phyloP scores from a whole-genome alignment of 2,797 vertebrate species.

The Falco peregrinus region DNA sequence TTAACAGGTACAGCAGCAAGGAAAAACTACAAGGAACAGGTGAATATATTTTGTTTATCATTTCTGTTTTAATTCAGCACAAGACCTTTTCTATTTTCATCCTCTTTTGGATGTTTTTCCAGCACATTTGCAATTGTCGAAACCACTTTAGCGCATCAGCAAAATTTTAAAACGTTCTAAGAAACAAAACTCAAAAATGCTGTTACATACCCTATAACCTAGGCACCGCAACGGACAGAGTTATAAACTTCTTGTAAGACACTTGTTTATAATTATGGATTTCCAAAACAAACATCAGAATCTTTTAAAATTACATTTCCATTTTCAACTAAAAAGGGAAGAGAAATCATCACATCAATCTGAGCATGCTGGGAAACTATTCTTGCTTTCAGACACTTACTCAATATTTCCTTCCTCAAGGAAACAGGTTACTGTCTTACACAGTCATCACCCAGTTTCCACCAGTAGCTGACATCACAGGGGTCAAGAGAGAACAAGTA shows the following conservation, averaged over 20 bases:
- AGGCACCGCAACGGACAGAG: not conserved
- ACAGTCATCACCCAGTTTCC: slow-evolving; percentile 10
- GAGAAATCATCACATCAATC: not conserved
- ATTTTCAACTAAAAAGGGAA: not conserved
- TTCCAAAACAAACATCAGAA: not conserved
- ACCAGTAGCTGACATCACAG: not conserved
- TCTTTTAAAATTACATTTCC: not conserved
- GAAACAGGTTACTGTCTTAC: not conserved
- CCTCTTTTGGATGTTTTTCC: not conserved
- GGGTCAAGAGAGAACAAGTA: not conserved
- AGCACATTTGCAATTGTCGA: not conserved
- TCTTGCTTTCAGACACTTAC: slow-evolving; percentile 1
- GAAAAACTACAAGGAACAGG: not conserved
- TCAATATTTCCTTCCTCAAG: slow-evolving; percentile 46
- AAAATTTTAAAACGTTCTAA: not conserved
- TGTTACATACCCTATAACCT: not conserved
- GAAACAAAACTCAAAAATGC: not conserved
- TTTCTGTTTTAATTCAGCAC: not conserved
- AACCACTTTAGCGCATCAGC: not conserved
- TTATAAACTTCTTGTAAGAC: not conserved
- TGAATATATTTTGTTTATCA: not conserved
- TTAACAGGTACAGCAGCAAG: not conserved
- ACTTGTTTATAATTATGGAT: not conserved
- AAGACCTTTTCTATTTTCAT: not conserved
- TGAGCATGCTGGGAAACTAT: not conserved